Evolutionary conservation across 1,140 invertebrate species (phyloP).

Genomic region (Helicoverpa armigera): DNA sequence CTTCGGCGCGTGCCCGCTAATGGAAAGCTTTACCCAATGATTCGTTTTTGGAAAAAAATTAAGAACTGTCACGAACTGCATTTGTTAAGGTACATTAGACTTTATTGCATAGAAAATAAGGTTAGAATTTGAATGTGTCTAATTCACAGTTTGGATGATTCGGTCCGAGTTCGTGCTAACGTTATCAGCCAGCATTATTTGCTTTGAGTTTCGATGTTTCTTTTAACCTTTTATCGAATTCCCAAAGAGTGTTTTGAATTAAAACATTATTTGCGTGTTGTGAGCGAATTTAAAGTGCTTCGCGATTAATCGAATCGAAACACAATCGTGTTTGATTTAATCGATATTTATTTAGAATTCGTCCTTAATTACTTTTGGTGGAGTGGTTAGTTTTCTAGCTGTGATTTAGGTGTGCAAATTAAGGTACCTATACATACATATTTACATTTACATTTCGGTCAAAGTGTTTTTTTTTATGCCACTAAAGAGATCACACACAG

Average conservation of each 20-base stretch:
- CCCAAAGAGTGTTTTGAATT: constrained; percentile 76
- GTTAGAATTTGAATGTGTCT: constrained; percentile 52
- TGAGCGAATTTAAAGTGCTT: constrained; percentile 76
- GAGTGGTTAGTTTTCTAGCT: not conserved
- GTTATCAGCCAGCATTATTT: constrained; percentile 80
- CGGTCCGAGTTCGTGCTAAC: constrained; percentile 65
- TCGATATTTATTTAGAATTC: constrained; percentile 45
- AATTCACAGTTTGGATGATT: constrained; percentile 48
- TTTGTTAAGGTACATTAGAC: constrained; percentile 44
- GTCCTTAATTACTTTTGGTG: constrained; percentile 27
- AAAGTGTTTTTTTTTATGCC: too few relatives aligned
- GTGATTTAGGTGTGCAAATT: too few relatives aligned
- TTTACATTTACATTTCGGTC: too few relatives aligned
- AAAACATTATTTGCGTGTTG: constrained; percentile 78
- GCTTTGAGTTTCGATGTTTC: constrained; percentile 68
- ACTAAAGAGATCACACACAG: too few relatives aligned
- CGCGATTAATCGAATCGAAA: constrained; percentile 72
- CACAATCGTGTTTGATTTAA: constrained; percentile 61
- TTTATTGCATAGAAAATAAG: constrained; percentile 24
- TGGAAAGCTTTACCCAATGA: constrained; percentile 80
- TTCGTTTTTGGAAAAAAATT: constrained; percentile 72
- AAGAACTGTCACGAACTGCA: constrained; percentile 63
- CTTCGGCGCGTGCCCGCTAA: constrained; percentile 82
- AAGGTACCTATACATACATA: too few relatives aligned
- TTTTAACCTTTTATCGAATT: constrained; percentile 75